Conservation (phyloP, 2,113 vertebrate genomes). For the Sclerurus mexicanus region DNA sequence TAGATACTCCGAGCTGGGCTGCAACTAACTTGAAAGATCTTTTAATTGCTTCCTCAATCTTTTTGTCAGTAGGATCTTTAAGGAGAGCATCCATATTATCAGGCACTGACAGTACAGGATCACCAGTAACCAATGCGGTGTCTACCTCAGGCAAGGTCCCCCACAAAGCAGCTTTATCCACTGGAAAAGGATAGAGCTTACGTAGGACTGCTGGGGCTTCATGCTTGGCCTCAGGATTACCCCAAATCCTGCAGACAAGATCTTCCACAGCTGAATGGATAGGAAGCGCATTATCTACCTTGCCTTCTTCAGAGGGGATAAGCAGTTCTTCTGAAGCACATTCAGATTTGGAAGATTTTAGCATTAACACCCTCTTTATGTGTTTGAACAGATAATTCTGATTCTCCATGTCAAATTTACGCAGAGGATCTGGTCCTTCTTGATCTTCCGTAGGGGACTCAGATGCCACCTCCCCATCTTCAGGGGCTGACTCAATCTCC, state of each 20-base stretch:
- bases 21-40: slow-evolving; percentile 51
- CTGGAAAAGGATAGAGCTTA: slow-evolving; percentile 52
- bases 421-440: neutral
- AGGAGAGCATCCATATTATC: neutral
- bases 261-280: slow-evolving; percentile 50
- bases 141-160: slow-evolving; percentile 43
- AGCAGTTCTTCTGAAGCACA: neutral
- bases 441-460: slow-evolving; percentile 3
- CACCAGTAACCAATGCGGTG: neutral
- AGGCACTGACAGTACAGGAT: neutral
- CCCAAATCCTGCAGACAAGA: slow-evolving; percentile 46
- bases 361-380: slow-evolving; percentile 37
- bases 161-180: slow-evolving; percentile 45
- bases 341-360: slow-evolving; percentile 9
- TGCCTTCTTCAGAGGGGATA: neutral
- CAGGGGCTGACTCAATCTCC: neutral
- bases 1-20: slow-evolving; percentile 55
- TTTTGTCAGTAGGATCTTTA: slow-evolving; percentile 50
- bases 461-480: neutral
- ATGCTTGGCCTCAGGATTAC: slow-evolving; percentile 37
- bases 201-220: neutral
- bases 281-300: slow-evolving; percentile 42
- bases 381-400: slow-evolving; percentile 51
- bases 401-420: slow-evolving; percentile 36
- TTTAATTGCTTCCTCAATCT: slow-evolving; percentile 52